Evolutionary conservation across 2,797 vertebrate genomes (phyloP).

Genomic region (Loriculus beryllinus): DNA sequence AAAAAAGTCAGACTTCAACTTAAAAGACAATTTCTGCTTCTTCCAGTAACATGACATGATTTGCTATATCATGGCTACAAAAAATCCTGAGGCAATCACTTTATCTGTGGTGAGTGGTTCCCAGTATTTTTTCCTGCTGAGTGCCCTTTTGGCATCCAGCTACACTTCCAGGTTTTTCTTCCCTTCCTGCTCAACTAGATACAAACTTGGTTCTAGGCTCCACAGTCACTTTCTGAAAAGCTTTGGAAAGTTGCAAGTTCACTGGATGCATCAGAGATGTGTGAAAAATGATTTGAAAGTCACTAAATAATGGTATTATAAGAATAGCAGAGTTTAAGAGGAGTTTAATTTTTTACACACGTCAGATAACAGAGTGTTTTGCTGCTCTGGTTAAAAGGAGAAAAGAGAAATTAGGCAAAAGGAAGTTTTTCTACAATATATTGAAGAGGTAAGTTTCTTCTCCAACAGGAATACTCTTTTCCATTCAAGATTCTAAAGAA

Average conservation of each 20-base stretch:
- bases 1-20: background rate
- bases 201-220: background rate
- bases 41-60: background rate
- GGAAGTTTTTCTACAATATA: background rate
- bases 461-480: background rate
- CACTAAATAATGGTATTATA: background rate
- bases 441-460: slow-evolving; percentile 2
- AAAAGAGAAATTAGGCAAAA: slow-evolving; percentile 36
- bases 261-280: background rate
- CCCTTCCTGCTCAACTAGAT: background rate
- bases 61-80: background rate
- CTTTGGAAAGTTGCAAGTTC: background rate
- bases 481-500: background rate
- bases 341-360: slow-evolving; percentile 41
- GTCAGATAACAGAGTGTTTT: slow-evolving; percentile 33
- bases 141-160: background rate
- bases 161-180: background rate
- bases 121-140: background rate
- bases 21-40: background rate
- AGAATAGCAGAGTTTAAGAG: slow-evolving; percentile 44
- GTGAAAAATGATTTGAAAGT: background rate
- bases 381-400: slow-evolving; percentile 28
- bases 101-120: background rate
- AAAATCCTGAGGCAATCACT: background rate
- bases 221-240: background rate